Base-by-base conservation (phyloP, 2,888 invertebrate genomes). In the Camponotus fellah region DNA sequence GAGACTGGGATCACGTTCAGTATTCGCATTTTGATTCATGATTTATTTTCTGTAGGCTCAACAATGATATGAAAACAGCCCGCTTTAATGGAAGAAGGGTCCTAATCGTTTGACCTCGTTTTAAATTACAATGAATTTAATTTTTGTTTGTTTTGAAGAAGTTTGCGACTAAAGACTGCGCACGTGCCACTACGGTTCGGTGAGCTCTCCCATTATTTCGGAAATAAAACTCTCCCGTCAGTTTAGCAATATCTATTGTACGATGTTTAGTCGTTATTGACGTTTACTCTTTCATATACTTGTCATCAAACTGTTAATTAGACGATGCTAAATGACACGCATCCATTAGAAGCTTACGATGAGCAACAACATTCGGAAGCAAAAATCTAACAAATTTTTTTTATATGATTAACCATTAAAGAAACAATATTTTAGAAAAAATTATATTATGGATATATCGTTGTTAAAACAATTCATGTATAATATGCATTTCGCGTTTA, bases 221-320 rank as follows among this genome's bases (percentile, higher is more conserved):
- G 58, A 76, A 87, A 89, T 84, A 85, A 82, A 86, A 72, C 82
- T 64, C 82, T 64, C n/a, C 26, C 72, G 17, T 68, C 84, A 84
- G 83, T 88, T 87, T 75, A 85, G 80, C 82, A 77, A 85, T 80
- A 43, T 43, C 83, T 77, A 72, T 87, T 87, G 87, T 86, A 43
- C 53, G 32, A 76, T 83, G 83, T 26, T 26, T 82, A 81, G 69
- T 49, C 26, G 26, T 26, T 26, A 83, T 83, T 82, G 87, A 75
- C 75, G 69, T 65, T 62, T 60, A 17, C n/a, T n/a, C 58, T 58
- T 56, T 14, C 71, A 53, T 71, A 64, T 76, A 77, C 69, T 58
- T 76, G 56, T 21, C 49, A 53, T 74, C 65, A 56, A 71, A 71
- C 75, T 74, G 82, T 87, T 88, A 89, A 88, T 90, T 88, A 86